phyloP scores from a whole-genome alignment of 2,888 invertebrate species.

The Dascillus cervinus region DNA sequence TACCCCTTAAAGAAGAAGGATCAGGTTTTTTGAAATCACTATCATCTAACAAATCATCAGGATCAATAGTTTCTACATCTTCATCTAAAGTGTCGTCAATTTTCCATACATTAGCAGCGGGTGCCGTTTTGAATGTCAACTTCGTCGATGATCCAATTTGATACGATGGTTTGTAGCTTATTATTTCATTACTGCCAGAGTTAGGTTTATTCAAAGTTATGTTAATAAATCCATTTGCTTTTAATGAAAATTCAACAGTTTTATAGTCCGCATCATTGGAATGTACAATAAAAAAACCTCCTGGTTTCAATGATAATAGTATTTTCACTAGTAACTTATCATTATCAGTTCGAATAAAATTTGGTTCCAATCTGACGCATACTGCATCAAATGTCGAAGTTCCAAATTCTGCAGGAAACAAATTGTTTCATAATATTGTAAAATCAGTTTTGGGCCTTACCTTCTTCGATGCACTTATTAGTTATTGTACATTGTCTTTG shows the following conservation, averaged over 20 bases:
- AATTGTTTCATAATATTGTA: no score
- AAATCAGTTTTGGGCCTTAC: background rate
- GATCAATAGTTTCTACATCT: conserved; percentile 77
- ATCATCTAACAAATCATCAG: conserved; percentile 82
- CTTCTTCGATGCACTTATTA: background rate
- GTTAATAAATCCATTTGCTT: conserved; percentile 34
- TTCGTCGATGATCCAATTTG: conserved; percentile 59
- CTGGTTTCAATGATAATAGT: conserved; percentile 21
- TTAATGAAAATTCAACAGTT: conserved; percentile 29
- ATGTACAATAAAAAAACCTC: conserved; percentile 21
- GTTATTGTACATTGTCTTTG: background rate
- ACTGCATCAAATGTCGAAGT: conserved; percentile 9
- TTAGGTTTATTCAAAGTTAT: conserved; percentile 14
- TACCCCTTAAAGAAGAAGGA: conserved; percentile 74
- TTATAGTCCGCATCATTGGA: conserved; percentile 10
- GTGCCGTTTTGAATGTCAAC: conserved; percentile 42
- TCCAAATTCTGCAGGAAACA: no score
- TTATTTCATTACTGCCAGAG: conserved; percentile 26
- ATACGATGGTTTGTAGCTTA: conserved; percentile 61
- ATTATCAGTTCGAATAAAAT: background rate
- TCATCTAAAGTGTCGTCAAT: conserved; percentile 67
- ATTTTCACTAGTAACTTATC: conserved; percentile 10
- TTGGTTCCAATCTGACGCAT: background rate
- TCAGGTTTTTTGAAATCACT: conserved; percentile 85
- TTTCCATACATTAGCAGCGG: conserved; percentile 61